Evolutionary conservation across 1,140 invertebrate species (phyloP).

Genomic region (Wiebesia pumilae): DNA sequence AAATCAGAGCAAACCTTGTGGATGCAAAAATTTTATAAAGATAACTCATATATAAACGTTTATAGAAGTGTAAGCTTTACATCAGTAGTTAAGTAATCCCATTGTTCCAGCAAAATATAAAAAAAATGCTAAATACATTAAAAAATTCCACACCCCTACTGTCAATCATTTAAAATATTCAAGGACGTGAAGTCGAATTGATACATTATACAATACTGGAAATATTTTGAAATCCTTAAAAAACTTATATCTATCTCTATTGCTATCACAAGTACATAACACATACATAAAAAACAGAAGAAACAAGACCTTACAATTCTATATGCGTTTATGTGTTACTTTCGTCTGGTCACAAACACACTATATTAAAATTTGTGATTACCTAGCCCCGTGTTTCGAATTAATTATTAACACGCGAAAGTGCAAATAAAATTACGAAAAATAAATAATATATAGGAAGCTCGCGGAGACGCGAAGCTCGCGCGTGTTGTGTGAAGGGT

Average conservation of each 20-base stretch:
- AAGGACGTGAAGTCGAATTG: constrained; percentile 12
- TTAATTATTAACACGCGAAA: neutral
- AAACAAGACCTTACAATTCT: constrained; percentile 60
- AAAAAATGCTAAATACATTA: constrained; percentile 11
- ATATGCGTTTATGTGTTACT: constrained; percentile 58
- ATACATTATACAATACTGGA: neutral
- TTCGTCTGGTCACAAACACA: constrained; percentile 46
- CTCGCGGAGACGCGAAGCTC: constrained; percentile 45
- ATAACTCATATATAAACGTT: constrained; percentile 12
- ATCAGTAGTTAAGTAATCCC: neutral
- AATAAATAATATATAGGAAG: constrained; percentile 37
- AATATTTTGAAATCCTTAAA: constrained; percentile 1
- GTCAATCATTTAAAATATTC: neutral
- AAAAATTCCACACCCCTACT: constrained; percentile 33
- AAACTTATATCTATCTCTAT: neutral
- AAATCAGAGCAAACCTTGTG: constrained; percentile 18
- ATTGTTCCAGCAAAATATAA: neutral
- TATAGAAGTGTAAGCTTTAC: neutral
- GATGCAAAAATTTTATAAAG: neutral
- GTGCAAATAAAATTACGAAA: constrained; percentile 27
- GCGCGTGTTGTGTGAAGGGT: constrained; percentile 39
- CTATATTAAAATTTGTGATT: constrained; percentile 47
- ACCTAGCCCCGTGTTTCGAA: constrained; percentile 23
- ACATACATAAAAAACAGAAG: constrained; percentile 19
- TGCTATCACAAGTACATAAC: neutral